A percentile compares a stretch with the other conserved stretches of the same genome.
phyloP scores from a whole-genome alignment of 2,113 vertebrate genomes.

The Pseudorhombus dupliciocellatus region DNA sequence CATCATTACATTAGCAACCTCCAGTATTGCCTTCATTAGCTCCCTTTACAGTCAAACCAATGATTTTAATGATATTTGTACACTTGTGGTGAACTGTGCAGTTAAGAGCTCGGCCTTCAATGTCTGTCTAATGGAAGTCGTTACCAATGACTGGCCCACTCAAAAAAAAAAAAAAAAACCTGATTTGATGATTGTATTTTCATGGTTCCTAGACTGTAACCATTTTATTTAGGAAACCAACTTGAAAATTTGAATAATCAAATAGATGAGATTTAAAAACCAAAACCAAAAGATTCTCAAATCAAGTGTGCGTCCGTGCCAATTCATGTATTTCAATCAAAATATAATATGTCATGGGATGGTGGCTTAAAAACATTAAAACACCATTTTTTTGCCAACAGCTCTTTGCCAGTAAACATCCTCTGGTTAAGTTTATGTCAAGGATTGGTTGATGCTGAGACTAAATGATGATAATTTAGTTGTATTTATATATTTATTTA shows the following conservation, averaged over 20 bases:
- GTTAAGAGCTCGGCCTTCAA: neutral
- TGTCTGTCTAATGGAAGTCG: neutral
- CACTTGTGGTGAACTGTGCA: neutral
- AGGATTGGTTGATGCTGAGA: too few species aligned
- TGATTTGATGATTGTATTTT: neutral
- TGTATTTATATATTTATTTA: too few species aligned
- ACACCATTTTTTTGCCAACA: too few species aligned
- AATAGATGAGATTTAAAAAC: neutral
- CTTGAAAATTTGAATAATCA: neutral
- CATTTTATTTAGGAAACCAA: neutral
- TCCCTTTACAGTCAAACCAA: conserved; percentile 23
- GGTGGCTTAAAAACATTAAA: too few species aligned
- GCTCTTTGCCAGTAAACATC: too few species aligned
- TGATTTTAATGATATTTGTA: conserved; percentile 32
- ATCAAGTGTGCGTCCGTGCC: too few species aligned
- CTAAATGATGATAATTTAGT: too few species aligned
- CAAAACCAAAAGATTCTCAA: too few species aligned
- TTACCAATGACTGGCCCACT: neutral
- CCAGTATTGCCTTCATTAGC: conserved; percentile 28
- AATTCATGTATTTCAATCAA: too few species aligned
- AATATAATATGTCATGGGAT: too few species aligned
- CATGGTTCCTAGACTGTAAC: neutral
- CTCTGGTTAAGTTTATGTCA: too few species aligned
- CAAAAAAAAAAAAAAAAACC: neutral
- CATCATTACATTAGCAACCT: conserved; percentile 33